Evolutionary conservation across 2,113 vertebrate species (phyloP).

Genomic region (Gopherus flavomarginatus): DNA sequence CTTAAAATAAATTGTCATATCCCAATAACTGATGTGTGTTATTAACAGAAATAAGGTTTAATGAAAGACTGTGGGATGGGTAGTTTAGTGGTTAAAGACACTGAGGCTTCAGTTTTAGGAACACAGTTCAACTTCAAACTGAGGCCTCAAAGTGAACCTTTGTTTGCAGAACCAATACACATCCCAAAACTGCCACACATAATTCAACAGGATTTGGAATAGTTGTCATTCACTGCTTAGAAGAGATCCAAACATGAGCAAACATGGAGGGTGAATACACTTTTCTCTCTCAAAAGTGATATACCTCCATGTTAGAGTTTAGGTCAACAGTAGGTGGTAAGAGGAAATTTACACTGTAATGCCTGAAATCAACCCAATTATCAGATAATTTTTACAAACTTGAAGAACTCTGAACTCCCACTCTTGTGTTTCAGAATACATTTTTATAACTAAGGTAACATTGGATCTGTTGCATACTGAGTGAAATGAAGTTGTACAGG

Average conservation of each 20-base stretch:
- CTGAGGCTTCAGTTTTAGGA: constrained; percentile 37
- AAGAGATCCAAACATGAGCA: background rate
- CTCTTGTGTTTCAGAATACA: background rate
- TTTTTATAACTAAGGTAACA: background rate
- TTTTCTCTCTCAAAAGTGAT: background rate
- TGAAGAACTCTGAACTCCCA: background rate
- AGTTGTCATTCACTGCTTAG: background rate
- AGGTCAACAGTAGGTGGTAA: background rate
- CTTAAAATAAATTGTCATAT: background rate
- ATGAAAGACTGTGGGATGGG: constrained; percentile 21
- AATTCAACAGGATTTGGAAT: background rate
- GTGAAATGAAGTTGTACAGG: background rate
- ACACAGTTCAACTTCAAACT: background rate
- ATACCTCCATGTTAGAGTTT: background rate
- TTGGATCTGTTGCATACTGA: background rate
- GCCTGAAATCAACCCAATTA: background rate
- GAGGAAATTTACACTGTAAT: background rate
- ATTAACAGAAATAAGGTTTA: constrained; percentile 26
- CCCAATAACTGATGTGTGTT: background rate
- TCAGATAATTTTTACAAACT: background rate
- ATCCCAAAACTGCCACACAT: background rate
- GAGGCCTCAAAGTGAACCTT: background rate
- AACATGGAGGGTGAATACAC: background rate
- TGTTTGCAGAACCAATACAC: background rate
- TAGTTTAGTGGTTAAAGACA: constrained; percentile 14